Conservation (phyloP, 2,888 invertebrate species). For the Drosophila subquinaria region DNA sequence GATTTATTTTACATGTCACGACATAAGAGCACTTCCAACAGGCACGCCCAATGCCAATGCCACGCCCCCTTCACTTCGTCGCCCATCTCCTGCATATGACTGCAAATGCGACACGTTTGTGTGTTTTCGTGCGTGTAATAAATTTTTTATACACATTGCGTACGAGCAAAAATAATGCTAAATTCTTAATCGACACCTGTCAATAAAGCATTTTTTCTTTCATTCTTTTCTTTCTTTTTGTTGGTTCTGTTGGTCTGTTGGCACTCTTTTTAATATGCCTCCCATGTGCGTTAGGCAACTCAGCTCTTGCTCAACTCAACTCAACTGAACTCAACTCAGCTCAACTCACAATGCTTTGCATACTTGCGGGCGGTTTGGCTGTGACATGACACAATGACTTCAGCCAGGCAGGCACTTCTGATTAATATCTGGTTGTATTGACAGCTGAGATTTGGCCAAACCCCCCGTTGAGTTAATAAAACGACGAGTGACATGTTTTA, state of each 20-base stretch:
- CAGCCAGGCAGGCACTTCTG: slow-evolving; percentile 57
- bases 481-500: slow-evolving; percentile 74
- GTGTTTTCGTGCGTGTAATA: slow-evolving; percentile 81
- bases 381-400: slow-evolving; percentile 52
- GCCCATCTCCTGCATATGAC: slow-evolving; percentile 23
- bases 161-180: slow-evolving; percentile 73
- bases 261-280: slow-evolving; percentile 72
- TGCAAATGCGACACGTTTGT: slow-evolving; percentile 78
- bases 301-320: slow-evolving; percentile 23
- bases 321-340: slow-evolving; percentile 16
- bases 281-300: slow-evolving; percentile 51
- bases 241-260: slow-evolving; percentile 10
- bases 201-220: slow-evolving; percentile 63
- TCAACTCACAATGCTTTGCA: slow-evolving; percentile 62
- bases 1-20: slow-evolving; percentile 81
- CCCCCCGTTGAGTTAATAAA: slow-evolving; percentile 74
- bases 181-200: slow-evolving; percentile 82
- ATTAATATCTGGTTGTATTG: slow-evolving; percentile 78
- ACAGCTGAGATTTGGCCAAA: slow-evolving; percentile 70
- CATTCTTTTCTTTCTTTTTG: slow-evolving; percentile 1
- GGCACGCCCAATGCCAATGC: slow-evolving; percentile 51
- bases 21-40: slow-evolving; percentile 71
- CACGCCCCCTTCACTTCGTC: background rate
- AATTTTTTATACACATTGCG: slow-evolving; percentile 74
- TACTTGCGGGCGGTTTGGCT: slow-evolving; percentile 28